Conservation (phyloP, 1,140 invertebrate genomes). For the Dryas iulia region DNA sequence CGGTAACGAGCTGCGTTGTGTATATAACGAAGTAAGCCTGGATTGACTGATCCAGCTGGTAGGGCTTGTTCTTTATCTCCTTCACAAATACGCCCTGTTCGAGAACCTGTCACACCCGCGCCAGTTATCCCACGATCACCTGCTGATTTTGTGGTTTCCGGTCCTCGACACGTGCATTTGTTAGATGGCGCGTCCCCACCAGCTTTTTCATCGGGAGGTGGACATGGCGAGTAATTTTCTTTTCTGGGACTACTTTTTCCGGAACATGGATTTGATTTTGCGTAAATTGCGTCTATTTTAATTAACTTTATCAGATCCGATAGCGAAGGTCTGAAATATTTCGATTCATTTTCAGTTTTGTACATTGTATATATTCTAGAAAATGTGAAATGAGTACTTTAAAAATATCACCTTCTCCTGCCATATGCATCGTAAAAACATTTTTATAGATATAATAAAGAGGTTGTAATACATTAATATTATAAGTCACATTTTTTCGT, state of each 20-base stretch:
- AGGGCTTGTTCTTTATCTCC: slow-evolving; percentile 44
- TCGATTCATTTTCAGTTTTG: slow-evolving; percentile 18
- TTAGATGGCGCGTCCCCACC: slow-evolving; percentile 43
- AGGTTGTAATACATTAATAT: neutral
- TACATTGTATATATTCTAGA: slow-evolving; percentile 24
- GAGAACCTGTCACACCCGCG: slow-evolving; percentile 66
- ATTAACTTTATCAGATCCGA: slow-evolving; percentile 49
- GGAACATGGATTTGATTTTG: slow-evolving; percentile 53
- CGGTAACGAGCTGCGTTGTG: slow-evolving; percentile 66
- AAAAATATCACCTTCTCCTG: neutral
- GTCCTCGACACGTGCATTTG: slow-evolving; percentile 38
- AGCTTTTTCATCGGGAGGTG: slow-evolving; percentile 30
- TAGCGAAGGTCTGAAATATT: slow-evolving; percentile 30
- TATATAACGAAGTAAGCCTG: slow-evolving; percentile 65
- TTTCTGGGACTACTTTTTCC: slow-evolving; percentile 43
- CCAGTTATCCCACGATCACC: slow-evolving; percentile 65
- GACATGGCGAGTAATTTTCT: slow-evolving; percentile 21
- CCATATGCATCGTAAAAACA: neutral
- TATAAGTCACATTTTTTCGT: too few relatives aligned
- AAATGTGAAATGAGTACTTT: neutral
- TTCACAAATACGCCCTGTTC: slow-evolving; percentile 43
- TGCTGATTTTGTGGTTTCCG: slow-evolving; percentile 38
- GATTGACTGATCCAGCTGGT: slow-evolving; percentile 49
- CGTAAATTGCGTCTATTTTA: slow-evolving; percentile 54
- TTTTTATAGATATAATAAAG: slow-evolving; percentile 1